Base-by-base conservation (phyloP, 2,888 invertebrate genomes). In the Atrina japonica region DNA sequence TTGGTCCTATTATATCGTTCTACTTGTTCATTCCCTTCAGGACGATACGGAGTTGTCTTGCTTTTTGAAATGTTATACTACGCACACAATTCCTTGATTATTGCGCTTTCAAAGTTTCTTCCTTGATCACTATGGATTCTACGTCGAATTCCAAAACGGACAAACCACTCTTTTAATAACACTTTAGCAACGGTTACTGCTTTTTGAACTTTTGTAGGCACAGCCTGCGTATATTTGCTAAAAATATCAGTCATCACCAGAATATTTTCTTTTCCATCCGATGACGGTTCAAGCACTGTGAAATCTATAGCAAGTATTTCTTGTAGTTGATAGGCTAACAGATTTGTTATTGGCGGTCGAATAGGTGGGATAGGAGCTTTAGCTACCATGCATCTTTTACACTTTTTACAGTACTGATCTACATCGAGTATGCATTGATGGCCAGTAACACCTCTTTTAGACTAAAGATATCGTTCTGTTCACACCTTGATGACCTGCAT, bases 281-380 rank as follows among this genome's bases (percentile, higher is more conserved):
- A 53, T 23, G 66, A 55, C 49, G 60, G 66, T 43, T 79, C 77
- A 14, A 79, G 50, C 25, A 65, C n/a, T 1, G 71, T 69, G 25
- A 73, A 79, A 45, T 79, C 77, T 14, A 76, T 76, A 21, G 76
- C 73, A 30, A 77, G 43, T 21, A 73, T 59, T 35, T 79, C 72
- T 18, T 74, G 29, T 23, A 70, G 76, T 18, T 55, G 56, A 6
- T 45, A 47, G 7, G 79, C 75, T 18, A 67, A 11, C 18, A 77
- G 45, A 30, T 45, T 61, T 18, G 56, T 64, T 9, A 79, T 70
- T 11, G 63, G 35, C 16, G 71, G 52, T 30, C 59, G 41, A 18
- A 66, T 18, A 9, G 45, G n/a, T 5, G 56, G 64, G 25, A 49
- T 18, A 6, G 64, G 53, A 18, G 35, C 53, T 50, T 76, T 76